Conservation (phyloP, 1,140 invertebrate genomes). For the Anoplophora glabripennis region DNA sequence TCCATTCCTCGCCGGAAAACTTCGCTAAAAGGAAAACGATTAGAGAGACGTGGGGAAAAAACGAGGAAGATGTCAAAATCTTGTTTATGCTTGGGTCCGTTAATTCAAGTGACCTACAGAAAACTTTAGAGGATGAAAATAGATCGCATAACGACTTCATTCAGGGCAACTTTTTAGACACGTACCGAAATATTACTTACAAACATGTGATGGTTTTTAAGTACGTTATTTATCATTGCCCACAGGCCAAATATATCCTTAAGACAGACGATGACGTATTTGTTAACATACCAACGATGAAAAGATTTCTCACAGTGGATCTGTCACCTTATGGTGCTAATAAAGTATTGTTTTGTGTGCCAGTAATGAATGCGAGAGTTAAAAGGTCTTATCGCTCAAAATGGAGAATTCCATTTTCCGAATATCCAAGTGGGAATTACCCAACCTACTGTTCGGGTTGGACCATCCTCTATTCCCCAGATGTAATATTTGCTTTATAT, state of each 20-base stretch:
- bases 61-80: slow-evolving; percentile 49
- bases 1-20: slow-evolving; percentile 68
- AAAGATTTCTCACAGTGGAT: slow-evolving; percentile 59
- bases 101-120: slow-evolving; percentile 47
- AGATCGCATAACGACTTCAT: slow-evolving; percentile 65
- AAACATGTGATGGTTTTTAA: slow-evolving; percentile 84
- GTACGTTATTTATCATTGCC: slow-evolving; percentile 71
- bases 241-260: slow-evolving; percentile 67
- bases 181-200: slow-evolving; percentile 82
- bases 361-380: slow-evolving; percentile 50
- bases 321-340: slow-evolving; percentile 58
- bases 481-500: slow-evolving; percentile 66
- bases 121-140: slow-evolving; percentile 60
- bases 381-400: slow-evolving; percentile 68
- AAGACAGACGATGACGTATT: slow-evolving; percentile 81
- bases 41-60: slow-evolving; percentile 65
- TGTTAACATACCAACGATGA: slow-evolving; percentile 65
- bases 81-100: slow-evolving; percentile 70
- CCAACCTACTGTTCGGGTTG: slow-evolving; percentile 69
- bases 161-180: slow-evolving; percentile 75
- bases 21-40: slow-evolving; percentile 59
- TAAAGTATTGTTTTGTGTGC: slow-evolving; percentile 60
- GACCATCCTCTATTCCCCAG: slow-evolving; percentile 70
- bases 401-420: slow-evolving; percentile 70
- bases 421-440: slow-evolving; percentile 65